Evolutionary conservation across 1,140 invertebrate genomes (phyloP), one percentile per base, ranked within the genome.

Genomic region (Wasmannia auropunctata): DNA sequence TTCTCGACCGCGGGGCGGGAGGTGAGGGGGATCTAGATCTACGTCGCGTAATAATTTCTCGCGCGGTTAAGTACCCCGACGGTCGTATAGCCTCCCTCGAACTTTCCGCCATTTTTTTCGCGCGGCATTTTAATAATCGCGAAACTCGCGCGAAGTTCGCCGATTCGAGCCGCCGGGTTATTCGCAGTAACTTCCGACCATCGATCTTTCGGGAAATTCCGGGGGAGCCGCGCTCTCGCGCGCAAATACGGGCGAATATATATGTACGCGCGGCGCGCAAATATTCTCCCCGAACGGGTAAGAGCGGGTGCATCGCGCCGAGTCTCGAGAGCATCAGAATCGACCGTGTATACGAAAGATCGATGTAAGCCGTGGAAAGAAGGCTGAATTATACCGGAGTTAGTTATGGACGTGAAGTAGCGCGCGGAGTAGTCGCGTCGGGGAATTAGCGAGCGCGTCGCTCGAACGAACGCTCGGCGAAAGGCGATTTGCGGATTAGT

Each of bases 401-500:
- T 72, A 58, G 79, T 72, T 81, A 72, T 51, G 65, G 34, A 81
- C n/a, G 25, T 72, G 14, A 58, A 72, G 65, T 58, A 81, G 65
- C 19, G 79, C n/a, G n/a, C n/a, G n/a, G n/a, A n/a, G n/a, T n/a
- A 81, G 46, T 54, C 63, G 34, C 62, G 65, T 40, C 63, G 65
- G 49, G 65, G 79, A 81, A 81, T 81, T 81, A 81, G 51, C 79
- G 51, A 72, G 19, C 37, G 25, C 65, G 77, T 81, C 22, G 49
- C 25, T 79, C 58, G 40, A n/a, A 46, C 56, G 56, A 76, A n/a
- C 25, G 25, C 58, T 16, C 25, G n/a, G 37, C n/a, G n/a, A 83
- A 83, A 83, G 79, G 67, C 49, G 79, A 83, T 83, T 83, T 74
- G 79, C 79, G 46, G 67, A 83, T 83, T 74, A 83, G 19, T 56